phyloP scores from a whole-genome alignment of 2,113 vertebrate genomes.

The Microcebus lehilahytsara region DNA sequence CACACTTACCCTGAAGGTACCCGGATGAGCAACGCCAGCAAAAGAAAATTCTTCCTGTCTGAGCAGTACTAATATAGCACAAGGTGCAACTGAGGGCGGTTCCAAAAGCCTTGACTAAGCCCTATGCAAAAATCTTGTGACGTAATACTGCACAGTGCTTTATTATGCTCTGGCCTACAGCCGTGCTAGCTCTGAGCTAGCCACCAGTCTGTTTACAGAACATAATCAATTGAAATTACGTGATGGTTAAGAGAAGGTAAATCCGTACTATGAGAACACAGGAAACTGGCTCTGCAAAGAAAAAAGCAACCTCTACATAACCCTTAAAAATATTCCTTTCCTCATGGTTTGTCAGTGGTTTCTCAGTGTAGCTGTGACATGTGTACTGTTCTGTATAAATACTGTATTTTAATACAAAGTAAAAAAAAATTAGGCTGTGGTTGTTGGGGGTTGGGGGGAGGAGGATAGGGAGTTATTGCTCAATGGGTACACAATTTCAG shows the following conservation, averaged over 20 bases:
- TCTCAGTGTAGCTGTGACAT: neutral
- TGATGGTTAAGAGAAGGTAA: conserved; percentile 6
- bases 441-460: neutral
- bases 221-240: conserved; percentile 63
- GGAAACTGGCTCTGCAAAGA: neutral
- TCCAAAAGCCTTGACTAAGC: conserved; percentile 84
- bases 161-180: conserved; percentile 70
- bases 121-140: conserved; percentile 81
- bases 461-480: neutral
- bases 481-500: neutral
- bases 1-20: conserved; percentile 83
- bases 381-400: neutral
- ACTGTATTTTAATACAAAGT: neutral
- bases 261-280: neutral
- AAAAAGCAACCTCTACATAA: neutral
- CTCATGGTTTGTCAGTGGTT: neutral
- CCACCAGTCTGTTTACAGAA: conserved; percentile 52
- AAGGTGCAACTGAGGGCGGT: conserved; percentile 83
- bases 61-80: conserved; percentile 89
- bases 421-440: neutral
- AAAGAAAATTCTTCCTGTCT: conserved; percentile 91
- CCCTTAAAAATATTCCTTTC: neutral
- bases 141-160: conserved; percentile 66
- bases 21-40: conserved; percentile 76
- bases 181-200: conserved; percentile 46